Evolutionary conservation across 1,140 invertebrate species (phyloP).

Genomic region (Rhagoletis zephyria): DNA sequence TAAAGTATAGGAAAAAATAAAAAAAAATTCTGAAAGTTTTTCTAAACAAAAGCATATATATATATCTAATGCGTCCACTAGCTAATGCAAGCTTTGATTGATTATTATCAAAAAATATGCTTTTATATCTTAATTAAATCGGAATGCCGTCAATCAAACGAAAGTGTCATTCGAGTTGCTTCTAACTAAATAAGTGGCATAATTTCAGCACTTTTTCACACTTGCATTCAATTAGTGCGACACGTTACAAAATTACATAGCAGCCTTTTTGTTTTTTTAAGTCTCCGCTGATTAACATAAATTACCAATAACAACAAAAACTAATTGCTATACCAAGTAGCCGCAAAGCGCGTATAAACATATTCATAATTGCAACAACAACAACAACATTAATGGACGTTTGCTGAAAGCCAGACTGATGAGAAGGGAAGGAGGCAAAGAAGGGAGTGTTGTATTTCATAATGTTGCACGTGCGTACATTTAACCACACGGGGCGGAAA

Average conservation of each 20-base stretch:
- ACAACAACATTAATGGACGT: background rate
- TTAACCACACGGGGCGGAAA: background rate
- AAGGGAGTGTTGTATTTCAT: slow-evolving; percentile 33
- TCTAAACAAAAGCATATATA: too few species aligned
- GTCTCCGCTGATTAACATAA: slow-evolving; percentile 40
- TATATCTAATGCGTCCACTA: too few species aligned
- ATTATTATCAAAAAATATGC: background rate
- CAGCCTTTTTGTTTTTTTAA: background rate
- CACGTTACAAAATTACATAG: slow-evolving; percentile 25
- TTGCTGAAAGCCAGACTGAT: background rate
- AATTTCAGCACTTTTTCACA: slow-evolving; percentile 19
- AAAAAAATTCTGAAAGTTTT: too few species aligned
- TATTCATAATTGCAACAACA: slow-evolving; percentile 29
- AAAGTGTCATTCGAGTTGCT: background rate
- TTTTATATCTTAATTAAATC: slow-evolving; percentile 13
- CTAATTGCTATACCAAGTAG: slow-evolving; percentile 27
- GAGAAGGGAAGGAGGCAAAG: background rate
- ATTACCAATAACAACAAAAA: slow-evolving; percentile 39
- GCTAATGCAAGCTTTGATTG: too few species aligned
- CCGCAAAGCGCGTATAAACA: slow-evolving; percentile 5
- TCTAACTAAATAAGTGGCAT: background rate
- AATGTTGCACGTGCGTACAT: slow-evolving; percentile 42
- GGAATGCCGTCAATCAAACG: background rate
- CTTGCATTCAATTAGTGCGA: slow-evolving; percentile 25
- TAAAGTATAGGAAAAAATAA: too few species aligned